Base-by-base conservation (phyloP, 2,113 vertebrate species). In the Pollachius pollachius region DNA sequence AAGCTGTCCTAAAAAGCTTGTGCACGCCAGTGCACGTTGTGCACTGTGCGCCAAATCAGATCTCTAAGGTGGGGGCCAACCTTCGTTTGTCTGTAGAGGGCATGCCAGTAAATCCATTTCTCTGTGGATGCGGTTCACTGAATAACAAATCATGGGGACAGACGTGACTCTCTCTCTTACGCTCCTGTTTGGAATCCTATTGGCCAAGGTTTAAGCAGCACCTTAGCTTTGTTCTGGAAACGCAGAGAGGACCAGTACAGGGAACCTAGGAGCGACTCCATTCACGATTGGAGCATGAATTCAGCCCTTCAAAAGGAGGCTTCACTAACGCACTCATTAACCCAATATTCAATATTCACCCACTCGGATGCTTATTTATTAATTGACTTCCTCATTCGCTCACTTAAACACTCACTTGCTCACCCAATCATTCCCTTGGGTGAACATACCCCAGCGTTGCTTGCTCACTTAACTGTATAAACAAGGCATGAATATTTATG, bases 51-150 rank as follows among this genome's bases (percentile, higher is more conserved):
- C 67, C 81, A 85, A 89, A 83, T 79, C 79, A 79, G 78, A 81
- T 85, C 86, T 84, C 80, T 70, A 62, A 83, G 83, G 85, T 81
- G 78, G 62, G 67, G 65, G 73, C 65, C 70, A 88, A 91, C 90
- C 90, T 91, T 90, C 87, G 88, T 81, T 81, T 71, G 71, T 82
- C 80, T 64, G 78, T 79, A 83, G 85, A 91, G 88, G 90, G 84
- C 88, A 90, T 0, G 41, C 79, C 76, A 81, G 81, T 87, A 87
- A 89, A 91, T 90, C 85, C 84, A 90, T 89, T 90, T 87, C 88
- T 90, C 84, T 75, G 77, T 86, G 82, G 88, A 88, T 81, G 78
- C 61, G 83, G 85, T 87, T 89, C 84, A 80, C 86, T 85, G 90
- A 90, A 87, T 88, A 88, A 85, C 88, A 91, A 91, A 90, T 91